These are phyloP conservation scores for Emys orbicularis DNA, from an alignment of 2,797 vertebrate species.

Conservation along the genomic window DNA sequence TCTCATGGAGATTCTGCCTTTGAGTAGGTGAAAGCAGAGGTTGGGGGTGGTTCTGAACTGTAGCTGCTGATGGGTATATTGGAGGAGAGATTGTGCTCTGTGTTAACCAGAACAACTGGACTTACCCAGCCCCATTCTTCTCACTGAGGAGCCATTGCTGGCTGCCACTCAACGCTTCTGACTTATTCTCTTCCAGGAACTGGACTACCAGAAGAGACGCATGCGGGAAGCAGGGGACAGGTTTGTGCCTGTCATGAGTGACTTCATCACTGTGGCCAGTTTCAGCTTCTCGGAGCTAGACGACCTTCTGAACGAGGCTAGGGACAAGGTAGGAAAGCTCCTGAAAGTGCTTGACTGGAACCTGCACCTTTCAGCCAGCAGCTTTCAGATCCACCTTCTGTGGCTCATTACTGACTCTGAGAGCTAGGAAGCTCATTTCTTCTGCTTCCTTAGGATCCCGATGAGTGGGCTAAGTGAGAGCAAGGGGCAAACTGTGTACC, in stretches of 20 bases:
- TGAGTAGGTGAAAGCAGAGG: background rate
- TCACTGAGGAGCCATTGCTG: background rate
- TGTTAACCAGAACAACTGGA: background rate
- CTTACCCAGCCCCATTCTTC: background rate
- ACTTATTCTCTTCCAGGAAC: conserved; percentile 83
- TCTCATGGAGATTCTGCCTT: background rate
- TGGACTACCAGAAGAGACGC: conserved; percentile 92
- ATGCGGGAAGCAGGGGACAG: conserved; percentile 89
- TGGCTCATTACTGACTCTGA: background rate
- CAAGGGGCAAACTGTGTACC: background rate
- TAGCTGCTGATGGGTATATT: background rate
- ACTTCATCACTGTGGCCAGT: conserved; percentile 98
- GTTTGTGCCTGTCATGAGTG: conserved; percentile 94
- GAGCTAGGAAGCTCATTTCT: background rate
- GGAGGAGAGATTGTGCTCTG: background rate
- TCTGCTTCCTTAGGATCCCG: background rate
- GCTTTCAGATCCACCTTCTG: background rate
- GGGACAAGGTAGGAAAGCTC: conserved; percentile 89
- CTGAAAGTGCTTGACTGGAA: background rate
- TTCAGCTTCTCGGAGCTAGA: conserved; percentile 98
- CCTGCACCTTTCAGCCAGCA: background rate
- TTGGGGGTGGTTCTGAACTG: background rate
- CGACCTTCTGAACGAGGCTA: conserved; percentile 93
- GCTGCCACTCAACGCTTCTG: background rate
- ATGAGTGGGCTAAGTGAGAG: background rate